Conservation (phyloP, 2,888 invertebrate species). For the Leucozona laternaria region DNA sequence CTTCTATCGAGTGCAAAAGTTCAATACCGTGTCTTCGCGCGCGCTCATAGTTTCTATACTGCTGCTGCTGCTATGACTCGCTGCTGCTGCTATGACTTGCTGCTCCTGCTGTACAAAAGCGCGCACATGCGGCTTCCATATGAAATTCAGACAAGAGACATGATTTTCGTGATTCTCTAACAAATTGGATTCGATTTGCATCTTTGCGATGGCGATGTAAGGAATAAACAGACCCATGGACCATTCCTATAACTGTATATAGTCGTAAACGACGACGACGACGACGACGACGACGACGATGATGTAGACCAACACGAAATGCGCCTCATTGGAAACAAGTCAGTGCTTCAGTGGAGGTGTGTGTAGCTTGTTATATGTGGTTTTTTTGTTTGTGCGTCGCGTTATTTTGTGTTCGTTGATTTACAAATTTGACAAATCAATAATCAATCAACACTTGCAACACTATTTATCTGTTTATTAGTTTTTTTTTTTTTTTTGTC, state of each 20-base stretch:
- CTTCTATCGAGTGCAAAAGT: constrained; percentile 70
- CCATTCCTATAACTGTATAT: constrained; percentile 16
- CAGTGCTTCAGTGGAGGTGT: background rate
- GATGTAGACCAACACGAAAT: constrained; percentile 12
- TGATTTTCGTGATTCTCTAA: constrained; percentile 70
- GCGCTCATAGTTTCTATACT: constrained; percentile 43
- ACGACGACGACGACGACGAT: background rate
- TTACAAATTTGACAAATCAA: constrained; percentile 70
- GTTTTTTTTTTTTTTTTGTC: background rate
- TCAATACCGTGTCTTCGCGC: constrained; percentile 71
- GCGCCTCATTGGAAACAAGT: background rate
- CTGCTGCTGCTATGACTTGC: background rate
- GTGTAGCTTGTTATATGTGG: background rate
- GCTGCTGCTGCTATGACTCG: background rate
- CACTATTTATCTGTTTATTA: constrained; percentile 16
- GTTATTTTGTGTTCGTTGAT: background rate
- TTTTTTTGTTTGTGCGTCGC: constrained; percentile 13
- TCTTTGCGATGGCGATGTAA: constrained; percentile 22
- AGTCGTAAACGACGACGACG: background rate
- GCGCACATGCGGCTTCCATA: constrained; percentile 66
- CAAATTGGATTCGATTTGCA: constrained; percentile 75
- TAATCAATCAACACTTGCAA: constrained; percentile 68
- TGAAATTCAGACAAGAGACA: constrained; percentile 63
- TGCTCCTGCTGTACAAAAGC: constrained; percentile 23
- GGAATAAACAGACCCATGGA: background rate